Base-by-base conservation (phyloP, 2,888 invertebrate species). In the Lochmaea crataegi region DNA sequence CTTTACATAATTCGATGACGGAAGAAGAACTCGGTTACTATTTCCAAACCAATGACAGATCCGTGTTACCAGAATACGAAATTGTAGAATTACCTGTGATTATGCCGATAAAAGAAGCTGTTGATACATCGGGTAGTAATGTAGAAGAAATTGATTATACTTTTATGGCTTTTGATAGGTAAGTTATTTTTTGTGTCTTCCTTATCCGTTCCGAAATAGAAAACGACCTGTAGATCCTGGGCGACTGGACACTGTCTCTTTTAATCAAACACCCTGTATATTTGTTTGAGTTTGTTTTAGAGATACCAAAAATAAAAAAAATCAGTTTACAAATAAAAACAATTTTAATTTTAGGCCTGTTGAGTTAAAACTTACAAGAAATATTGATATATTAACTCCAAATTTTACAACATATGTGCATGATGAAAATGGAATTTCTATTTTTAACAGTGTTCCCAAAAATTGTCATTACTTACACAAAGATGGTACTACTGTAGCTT, bases 391-490 rank as follows among this genome's bases (percentile, higher is more conserved):
- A 71, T 82, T 91, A 70, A 87, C 92, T 6, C 89, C 91, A 0
- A 85, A 88, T 78, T 92, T 93, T 82, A 89, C 90, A 83, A 89
- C 92, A 56, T 91, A 90, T 87, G 87, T 90, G 38, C 86, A 87
- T 71, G 83, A 84, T 65, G 87, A 85, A 57, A 87, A 89, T 73
- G 84, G 85, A n/a, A 87, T 86, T 6, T 81, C 72, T 53, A 58
- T 75, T 14, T 72, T 86, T 41, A 78, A 85, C n/a, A 78, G 80
- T 65, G 79, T 82, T 14, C 81, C 85, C 2, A 79, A 87, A 16
- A 87, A 89, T 51, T 93, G 93, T 82, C 91, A 93, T 83, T 94
- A 90, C 85, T 86, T 93, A 63, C 92, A 93, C 83, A 83, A 87
- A 4, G 90, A 91, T 76, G 86, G 86, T 1, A 86, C 85, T 14